Conservation (phyloP, 2,888 invertebrate genomes). For the Cacoxenus indagator region DNA sequence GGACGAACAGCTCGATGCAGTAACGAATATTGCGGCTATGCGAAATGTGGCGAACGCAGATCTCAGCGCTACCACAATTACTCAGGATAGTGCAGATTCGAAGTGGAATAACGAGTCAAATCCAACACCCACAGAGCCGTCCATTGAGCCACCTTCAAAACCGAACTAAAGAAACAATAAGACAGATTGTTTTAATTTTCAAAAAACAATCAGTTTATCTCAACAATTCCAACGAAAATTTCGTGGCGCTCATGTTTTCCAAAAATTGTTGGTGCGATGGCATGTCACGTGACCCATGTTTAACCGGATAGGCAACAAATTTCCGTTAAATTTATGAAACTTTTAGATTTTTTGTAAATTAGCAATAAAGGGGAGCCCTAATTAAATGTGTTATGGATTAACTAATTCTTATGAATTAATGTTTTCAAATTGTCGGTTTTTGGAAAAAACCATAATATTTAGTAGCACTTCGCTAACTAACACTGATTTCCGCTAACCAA, state of each 20-base stretch:
- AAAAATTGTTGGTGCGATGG: not conserved
- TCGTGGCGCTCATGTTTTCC: not conserved
- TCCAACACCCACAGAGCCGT: not conserved
- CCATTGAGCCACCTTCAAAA: not conserved
- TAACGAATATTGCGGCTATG: slow-evolving; percentile 33
- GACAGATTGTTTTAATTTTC: not conserved
- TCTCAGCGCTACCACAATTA: not conserved
- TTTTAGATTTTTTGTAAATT: not conserved
- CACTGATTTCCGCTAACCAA: too few species aligned
- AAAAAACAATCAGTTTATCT: not conserved
- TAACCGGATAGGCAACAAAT: not conserved
- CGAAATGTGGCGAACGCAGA: not conserved
- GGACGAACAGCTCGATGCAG: slow-evolving; percentile 52
- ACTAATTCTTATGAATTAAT: too few species aligned
- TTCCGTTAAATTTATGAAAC: not conserved
- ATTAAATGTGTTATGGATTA: not conserved
- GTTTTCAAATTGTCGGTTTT: too few species aligned
- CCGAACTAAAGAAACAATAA: not conserved
- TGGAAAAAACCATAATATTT: too few species aligned
- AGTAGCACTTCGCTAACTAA: too few species aligned
- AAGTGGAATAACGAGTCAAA: not conserved
- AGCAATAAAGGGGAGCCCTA: not conserved
- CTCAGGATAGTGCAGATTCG: not conserved
- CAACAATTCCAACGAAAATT: not conserved
- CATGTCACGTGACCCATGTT: not conserved